Percentiles rank a stretch among this genome's conserved stretches.
Conservation (phyloP, 2,888 invertebrate genomes). For the Luffia ferchaultella region DNA sequence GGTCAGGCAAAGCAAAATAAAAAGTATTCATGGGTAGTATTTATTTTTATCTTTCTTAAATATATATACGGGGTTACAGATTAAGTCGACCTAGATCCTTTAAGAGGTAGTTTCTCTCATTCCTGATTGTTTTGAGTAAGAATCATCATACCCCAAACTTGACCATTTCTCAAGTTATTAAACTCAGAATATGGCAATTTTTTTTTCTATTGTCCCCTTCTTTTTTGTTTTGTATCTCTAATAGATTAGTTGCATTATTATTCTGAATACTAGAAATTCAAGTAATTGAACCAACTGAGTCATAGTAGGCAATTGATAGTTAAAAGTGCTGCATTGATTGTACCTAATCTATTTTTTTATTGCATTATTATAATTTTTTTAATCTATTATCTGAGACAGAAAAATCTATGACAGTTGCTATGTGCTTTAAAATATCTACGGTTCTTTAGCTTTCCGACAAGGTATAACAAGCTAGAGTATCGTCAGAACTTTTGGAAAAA, state of each 20-base stretch:
- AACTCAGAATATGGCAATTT: not conserved
- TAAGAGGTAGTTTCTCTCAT: not conserved
- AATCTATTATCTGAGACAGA: not conserved
- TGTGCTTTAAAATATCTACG: not conserved
- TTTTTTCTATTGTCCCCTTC: not conserved
- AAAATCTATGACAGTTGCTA: not conserved
- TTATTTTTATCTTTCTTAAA: too few relatives aligned
- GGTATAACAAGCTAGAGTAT: too few relatives aligned
- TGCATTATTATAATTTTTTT: not conserved
- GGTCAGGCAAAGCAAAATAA: too few relatives aligned
- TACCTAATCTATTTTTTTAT: not conserved
- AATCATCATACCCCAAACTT: not conserved
- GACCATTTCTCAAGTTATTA: not conserved
- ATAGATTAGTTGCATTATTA: not conserved
- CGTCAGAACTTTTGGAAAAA: too few relatives aligned
- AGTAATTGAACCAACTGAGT: not conserved
- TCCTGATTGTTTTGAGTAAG: not conserved
- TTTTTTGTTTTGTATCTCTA: not conserved
- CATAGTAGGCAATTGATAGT: slow-evolving; percentile 1
- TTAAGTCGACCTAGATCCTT: not conserved
- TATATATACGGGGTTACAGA: slow-evolving; percentile 2
- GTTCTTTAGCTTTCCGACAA: not conserved
- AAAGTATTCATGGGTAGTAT: too few relatives aligned
- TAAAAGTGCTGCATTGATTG: not conserved
- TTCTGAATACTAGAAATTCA: not conserved